phyloP scores from a whole-genome alignment of 2,888 invertebrate species.

The Hemithea aestivaria region DNA sequence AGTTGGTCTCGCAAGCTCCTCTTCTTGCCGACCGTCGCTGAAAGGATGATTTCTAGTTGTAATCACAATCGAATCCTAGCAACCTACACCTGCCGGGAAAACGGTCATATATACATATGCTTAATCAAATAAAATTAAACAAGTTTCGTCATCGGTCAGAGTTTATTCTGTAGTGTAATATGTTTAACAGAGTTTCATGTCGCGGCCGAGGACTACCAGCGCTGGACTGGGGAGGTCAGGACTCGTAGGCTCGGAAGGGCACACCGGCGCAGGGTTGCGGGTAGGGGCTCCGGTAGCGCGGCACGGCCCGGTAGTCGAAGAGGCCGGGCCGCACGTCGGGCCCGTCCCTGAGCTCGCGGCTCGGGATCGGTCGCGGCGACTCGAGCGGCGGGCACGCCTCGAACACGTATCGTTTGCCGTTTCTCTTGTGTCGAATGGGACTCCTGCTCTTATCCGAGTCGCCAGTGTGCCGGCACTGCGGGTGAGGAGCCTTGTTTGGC shows the following conservation, averaged over 20 bases:
- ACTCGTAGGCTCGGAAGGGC: constrained; percentile 23
- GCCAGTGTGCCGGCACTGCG: constrained; percentile 3
- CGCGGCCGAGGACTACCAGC: too few relatives aligned
- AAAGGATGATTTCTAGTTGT: constrained; percentile 54
- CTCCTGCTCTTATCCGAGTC: constrained; percentile 12
- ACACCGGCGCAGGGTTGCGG: constrained; percentile 26
- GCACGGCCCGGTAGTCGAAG: constrained; percentile 33
- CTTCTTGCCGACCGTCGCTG: constrained; percentile 48
- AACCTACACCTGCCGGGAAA: constrained; percentile 2
- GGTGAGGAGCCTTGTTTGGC: constrained; percentile 4
- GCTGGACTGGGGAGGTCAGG: too few relatives aligned
- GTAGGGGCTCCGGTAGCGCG: constrained; percentile 35
- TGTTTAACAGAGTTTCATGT: constrained; percentile 17
- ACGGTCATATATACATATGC: not conserved
- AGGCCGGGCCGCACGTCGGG: constrained; percentile 33
- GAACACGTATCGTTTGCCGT: constrained; percentile 6
- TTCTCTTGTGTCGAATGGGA: constrained; percentile 6
- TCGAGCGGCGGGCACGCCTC: constrained; percentile 28
- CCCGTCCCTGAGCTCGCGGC: constrained; percentile 35
- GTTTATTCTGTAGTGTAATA: constrained; percentile 35
- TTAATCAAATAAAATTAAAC: constrained; percentile 30
- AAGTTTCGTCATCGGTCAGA: constrained; percentile 10
- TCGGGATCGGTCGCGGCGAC: constrained; percentile 30
- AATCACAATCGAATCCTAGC: constrained; percentile 35
- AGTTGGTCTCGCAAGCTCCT: constrained; percentile 39